A percentile compares a stretch with the other conserved stretches of the same genome.
phyloP scores from a whole-genome alignment of 2,113 vertebrate genomes.

The Lynx canadensis region DNA sequence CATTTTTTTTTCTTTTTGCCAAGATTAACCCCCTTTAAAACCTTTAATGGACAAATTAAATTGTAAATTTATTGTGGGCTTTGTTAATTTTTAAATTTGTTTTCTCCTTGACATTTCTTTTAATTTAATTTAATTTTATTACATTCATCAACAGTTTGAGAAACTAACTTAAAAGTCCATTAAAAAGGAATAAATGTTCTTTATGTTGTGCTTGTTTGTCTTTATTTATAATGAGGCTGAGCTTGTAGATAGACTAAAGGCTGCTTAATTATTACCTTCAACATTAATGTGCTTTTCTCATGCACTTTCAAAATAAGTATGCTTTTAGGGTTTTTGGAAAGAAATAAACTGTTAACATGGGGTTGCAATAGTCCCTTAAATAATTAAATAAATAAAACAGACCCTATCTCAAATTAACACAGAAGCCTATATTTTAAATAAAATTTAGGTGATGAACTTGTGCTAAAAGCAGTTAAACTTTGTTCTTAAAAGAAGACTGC shows the following conservation, averaged over 20 bases:
- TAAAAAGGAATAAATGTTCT: conserved; percentile 83
- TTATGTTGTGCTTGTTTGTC: conserved; percentile 83
- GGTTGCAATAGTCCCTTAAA: conserved; percentile 67
- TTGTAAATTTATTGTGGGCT: conserved; percentile 83
- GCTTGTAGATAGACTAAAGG: conserved; percentile 69
- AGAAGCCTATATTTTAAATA: conserved; percentile 59
- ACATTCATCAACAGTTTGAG: conserved; percentile 82
- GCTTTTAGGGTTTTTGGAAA: conserved; percentile 75
- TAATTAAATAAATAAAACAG: conserved; percentile 72
- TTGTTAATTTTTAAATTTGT: conserved; percentile 86
- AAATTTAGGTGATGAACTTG: conserved; percentile 31
- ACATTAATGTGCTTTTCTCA: conserved; percentile 71
- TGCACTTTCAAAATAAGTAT: conserved; percentile 74
- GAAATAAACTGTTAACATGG: conserved; percentile 62
- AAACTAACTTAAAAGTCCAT: conserved; percentile 84
- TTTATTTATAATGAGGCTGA: conserved; percentile 85
- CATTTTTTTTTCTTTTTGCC: conserved; percentile 67
- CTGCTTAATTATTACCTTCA: conserved; percentile 82
- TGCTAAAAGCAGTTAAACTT: conserved; percentile 17
- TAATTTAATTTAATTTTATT: conserved; percentile 86
- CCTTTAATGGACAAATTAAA: conserved; percentile 81
- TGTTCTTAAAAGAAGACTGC: not conserved
- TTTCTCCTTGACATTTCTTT: conserved; percentile 86
- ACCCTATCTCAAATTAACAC: not conserved
- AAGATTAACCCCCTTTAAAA: conserved; percentile 85